These are phyloP conservation scores for Drosophila setifemur DNA, from an alignment of 1,140 invertebrate species.

Conservation along the genomic window DNA sequence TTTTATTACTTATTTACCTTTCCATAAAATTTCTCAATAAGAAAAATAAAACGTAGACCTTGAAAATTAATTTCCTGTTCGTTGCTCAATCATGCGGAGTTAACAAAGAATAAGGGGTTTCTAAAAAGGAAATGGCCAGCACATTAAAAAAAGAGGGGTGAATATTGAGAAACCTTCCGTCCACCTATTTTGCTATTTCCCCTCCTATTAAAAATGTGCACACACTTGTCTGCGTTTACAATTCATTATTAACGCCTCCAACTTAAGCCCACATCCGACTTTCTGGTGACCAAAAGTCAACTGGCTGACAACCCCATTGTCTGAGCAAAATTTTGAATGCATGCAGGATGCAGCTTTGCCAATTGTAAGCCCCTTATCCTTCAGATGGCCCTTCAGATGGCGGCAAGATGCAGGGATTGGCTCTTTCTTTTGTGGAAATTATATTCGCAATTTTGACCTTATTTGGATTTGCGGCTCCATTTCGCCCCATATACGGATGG, in stretches of 20 bases:
- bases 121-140: constrained; percentile 1
- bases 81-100: constrained; percentile 52
- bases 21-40: no score
- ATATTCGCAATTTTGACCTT: constrained; percentile 75
- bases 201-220: constrained; percentile 6
- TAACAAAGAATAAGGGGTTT: constrained; percentile 1
- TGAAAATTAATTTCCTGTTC: background rate
- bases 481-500: constrained; percentile 44
- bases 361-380: constrained; percentile 73
- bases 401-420: background rate
- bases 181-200: constrained; percentile 35
- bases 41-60: no score
- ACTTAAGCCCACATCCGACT: constrained; percentile 43
- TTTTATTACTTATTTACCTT: no score
- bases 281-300: constrained; percentile 59
- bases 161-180: constrained; percentile 29
- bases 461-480: constrained; percentile 43
- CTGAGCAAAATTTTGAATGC: constrained; percentile 40
- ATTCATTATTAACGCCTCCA: constrained; percentile 67
- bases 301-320: constrained; percentile 46
- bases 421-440: constrained; percentile 62
- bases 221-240: constrained; percentile 74
- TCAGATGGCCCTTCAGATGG: no score
- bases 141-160: constrained; percentile 19
- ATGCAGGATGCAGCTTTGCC: constrained; percentile 47